Conservation (phyloP, 2,113 vertebrate genomes). For the Bufo gargarizans region DNA sequence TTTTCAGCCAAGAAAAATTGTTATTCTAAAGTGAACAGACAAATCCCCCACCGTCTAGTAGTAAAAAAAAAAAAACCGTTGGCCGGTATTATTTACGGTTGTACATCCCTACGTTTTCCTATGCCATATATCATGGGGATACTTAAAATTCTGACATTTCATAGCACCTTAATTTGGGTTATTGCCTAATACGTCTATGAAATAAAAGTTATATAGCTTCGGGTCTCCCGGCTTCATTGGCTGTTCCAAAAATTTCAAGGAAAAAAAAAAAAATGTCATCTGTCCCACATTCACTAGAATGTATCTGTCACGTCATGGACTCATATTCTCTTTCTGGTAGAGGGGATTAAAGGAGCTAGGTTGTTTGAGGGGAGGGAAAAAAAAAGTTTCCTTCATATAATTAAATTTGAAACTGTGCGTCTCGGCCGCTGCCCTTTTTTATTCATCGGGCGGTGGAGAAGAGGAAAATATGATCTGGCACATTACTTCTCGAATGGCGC, state of each 20-base stretch:
- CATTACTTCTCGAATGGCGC: slow-evolving; percentile 64
- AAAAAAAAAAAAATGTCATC: background rate
- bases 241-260: background rate
- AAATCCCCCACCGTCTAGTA: slow-evolving; percentile 8
- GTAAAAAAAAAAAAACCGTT: background rate
- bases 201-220: background rate
- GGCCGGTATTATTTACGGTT: background rate
- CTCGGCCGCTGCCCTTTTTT: slow-evolving; percentile 61
- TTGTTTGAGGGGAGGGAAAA: slow-evolving; percentile 1
- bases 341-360: slow-evolving; percentile 28
- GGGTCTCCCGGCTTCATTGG: background rate
- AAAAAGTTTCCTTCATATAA: slow-evolving; percentile 66
- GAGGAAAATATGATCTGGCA: slow-evolving; percentile 65
- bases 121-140: background rate
- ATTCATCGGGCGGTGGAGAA: slow-evolving; percentile 56
- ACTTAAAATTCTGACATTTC: background rate
- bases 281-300: background rate
- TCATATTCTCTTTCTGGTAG: background rate
- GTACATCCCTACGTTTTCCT: background rate
- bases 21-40: slow-evolving; percentile 16
- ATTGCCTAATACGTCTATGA: slow-evolving; percentile 11
- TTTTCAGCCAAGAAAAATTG: slow-evolving; percentile 34
- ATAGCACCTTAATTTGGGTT: slow-evolving; percentile 15
- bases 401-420: slow-evolving; percentile 64
- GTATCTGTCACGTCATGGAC: slow-evolving; percentile 11